phyloP scores from a whole-genome alignment of 2,797 vertebrate genomes.

The Rhynchonycteris naso region DNA sequence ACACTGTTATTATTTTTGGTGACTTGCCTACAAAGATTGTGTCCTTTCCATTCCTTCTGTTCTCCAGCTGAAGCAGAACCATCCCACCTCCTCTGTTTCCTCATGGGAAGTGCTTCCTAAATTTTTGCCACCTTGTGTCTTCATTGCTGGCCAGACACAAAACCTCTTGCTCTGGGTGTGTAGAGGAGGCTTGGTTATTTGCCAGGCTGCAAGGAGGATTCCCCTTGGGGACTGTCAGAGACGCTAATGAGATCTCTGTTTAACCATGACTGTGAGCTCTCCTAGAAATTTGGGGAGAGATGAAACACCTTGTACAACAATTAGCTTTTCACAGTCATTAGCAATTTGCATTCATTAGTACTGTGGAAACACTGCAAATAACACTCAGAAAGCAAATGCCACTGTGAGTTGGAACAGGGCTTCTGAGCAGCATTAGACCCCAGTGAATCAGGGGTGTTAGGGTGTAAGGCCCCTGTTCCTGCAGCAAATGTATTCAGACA shows the following conservation, averaged over 20 bases:
- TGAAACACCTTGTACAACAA: constrained; percentile 77
- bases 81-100: background rate
- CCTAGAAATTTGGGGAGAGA: constrained; percentile 41
- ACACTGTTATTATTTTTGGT: background rate
- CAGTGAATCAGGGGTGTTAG: background rate
- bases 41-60: background rate
- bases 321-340: constrained; percentile 77
- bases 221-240: constrained; percentile 42
- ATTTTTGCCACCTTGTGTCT: background rate
- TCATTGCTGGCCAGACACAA: background rate
- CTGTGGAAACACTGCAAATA: constrained; percentile 53
- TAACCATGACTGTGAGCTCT: constrained; percentile 49
- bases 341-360: constrained; percentile 76
- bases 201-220: background rate
- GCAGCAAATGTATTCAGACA: background rate
- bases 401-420: background rate
- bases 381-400: background rate
- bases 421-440: background rate
- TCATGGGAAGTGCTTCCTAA: background rate
- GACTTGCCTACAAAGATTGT: background rate
- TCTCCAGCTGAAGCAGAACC: background rate
- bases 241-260: constrained; percentile 66
- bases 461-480: background rate
- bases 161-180: background rate
- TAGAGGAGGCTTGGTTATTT: background rate